phyloP scores from a whole-genome alignment of 2,888 invertebrate species.

The Acleris literana region DNA sequence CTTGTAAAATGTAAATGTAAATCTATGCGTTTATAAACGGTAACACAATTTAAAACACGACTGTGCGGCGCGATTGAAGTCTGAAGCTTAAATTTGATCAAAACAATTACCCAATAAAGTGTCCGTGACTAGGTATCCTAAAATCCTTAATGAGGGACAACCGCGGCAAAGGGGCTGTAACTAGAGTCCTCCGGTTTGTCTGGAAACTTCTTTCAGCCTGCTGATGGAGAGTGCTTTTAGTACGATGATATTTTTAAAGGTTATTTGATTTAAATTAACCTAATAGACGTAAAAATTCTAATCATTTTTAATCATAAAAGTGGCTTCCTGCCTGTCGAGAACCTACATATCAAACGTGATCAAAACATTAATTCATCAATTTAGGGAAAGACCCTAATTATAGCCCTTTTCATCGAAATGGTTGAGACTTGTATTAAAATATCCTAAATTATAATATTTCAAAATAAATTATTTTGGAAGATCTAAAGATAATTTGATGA shows the following conservation, averaged over 20 bases:
- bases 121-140: constrained; percentile 42
- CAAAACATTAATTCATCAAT: no score
- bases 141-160: constrained; percentile 54
- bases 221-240: no score
- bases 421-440: not conserved
- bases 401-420: no score
- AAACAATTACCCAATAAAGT: constrained; percentile 45
- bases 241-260: no score
- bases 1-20: not conserved
- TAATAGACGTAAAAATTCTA: no score
- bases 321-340: no score
- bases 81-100: constrained; percentile 42
- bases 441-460: not conserved
- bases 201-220: no score
- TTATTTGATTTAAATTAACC: no score
- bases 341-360: no score
- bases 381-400: no score
- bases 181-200: no score
- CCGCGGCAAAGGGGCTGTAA: constrained; percentile 48
- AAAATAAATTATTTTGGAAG: not conserved
- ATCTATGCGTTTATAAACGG: not conserved
- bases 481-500: constrained; percentile 1
- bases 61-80: not conserved
- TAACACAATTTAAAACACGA: not conserved
- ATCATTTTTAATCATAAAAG: no score